Percentiles rank a stretch among this genome's conserved stretches.
phyloP scores from a whole-genome alignment of 1,140 invertebrate species.

The Probaryconus sp. region DNA sequence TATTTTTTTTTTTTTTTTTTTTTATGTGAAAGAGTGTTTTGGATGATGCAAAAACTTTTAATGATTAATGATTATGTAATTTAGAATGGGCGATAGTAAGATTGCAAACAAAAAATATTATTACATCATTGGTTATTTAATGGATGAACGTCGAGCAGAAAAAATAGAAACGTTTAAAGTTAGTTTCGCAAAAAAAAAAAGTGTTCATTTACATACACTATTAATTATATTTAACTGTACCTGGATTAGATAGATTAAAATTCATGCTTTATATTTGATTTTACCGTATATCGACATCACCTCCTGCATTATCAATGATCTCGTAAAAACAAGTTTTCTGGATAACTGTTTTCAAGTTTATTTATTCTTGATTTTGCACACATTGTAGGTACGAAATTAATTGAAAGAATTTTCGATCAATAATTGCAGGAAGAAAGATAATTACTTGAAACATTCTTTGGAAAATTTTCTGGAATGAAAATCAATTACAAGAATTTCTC shows the following conservation, averaged over 20 bases:
- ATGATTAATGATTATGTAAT: too few species aligned
- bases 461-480: too few species aligned
- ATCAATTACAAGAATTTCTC: too few species aligned
- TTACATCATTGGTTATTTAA: conserved; percentile 6
- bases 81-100: too few species aligned
- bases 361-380: not conserved
- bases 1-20: too few species aligned
- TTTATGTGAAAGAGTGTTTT: too few species aligned
- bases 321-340: not conserved
- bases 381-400: not conserved
- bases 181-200: not conserved
- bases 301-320: not conserved
- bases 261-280: conserved; percentile 5
- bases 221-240: conserved; percentile 6
- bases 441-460: too few species aligned
- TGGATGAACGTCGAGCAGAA: conserved; percentile 6
- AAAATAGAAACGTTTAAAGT: conserved; percentile 7
- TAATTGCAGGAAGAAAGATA: not conserved
- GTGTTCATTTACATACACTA: conserved; percentile 8
- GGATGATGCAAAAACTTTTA: too few species aligned
- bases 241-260: not conserved
- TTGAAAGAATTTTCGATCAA: conserved; percentile 11
- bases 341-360: conserved; percentile 12
- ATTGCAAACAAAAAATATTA: too few species aligned
- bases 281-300: conserved; percentile 12